Conservation (phyloP, 2,797 vertebrate species). For the Harpagifer antarcticus region DNA sequence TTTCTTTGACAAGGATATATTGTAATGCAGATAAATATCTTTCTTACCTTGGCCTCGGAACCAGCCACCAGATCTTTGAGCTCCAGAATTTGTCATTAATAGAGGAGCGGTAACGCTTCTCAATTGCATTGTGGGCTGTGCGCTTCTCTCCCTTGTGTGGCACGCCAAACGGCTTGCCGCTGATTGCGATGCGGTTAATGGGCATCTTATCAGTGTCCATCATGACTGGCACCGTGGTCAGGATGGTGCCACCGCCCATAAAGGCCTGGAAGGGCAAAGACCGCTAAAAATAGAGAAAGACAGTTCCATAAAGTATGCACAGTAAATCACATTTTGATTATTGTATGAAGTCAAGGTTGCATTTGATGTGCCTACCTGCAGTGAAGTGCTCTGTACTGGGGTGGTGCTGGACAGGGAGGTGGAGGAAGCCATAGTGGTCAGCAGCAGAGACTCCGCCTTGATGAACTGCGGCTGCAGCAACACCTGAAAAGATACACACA, state of each 20-base stretch:
- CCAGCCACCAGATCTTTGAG: slow-evolving; percentile 97
- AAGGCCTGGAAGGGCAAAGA: slow-evolving; percentile 84
- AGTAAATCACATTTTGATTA: neutral
- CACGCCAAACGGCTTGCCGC: slow-evolving; percentile 79
- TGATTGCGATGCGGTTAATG: slow-evolving; percentile 92
- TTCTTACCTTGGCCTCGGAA: slow-evolving; percentile 92
- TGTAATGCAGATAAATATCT: neutral
- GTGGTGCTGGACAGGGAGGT: slow-evolving; percentile 85
- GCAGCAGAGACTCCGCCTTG: slow-evolving; percentile 94
- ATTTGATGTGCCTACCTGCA: slow-evolving; percentile 83
- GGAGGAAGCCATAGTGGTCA: slow-evolving; percentile 87
- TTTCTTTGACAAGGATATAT: neutral
- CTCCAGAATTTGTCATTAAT: slow-evolving; percentile 98
- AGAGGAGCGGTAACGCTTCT: slow-evolving; percentile 98
- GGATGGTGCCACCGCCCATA: slow-evolving; percentile 91
- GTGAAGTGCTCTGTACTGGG: slow-evolving; percentile 84
- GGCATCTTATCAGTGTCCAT: slow-evolving; percentile 95
- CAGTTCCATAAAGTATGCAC: neutral
- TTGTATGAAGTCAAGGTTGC: neutral
- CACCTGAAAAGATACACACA: slow-evolving; percentile 83
- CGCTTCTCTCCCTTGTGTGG: slow-evolving; percentile 95
- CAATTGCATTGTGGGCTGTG: slow-evolving; percentile 97
- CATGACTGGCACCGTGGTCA: slow-evolving; percentile 93
- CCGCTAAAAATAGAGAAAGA: neutral
- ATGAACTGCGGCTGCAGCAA: slow-evolving; percentile 97